These are phyloP conservation scores for Myotis lucifugus DNA, from an alignment of 2,113 vertebrate genomes.

Conservation along the genomic window DNA sequence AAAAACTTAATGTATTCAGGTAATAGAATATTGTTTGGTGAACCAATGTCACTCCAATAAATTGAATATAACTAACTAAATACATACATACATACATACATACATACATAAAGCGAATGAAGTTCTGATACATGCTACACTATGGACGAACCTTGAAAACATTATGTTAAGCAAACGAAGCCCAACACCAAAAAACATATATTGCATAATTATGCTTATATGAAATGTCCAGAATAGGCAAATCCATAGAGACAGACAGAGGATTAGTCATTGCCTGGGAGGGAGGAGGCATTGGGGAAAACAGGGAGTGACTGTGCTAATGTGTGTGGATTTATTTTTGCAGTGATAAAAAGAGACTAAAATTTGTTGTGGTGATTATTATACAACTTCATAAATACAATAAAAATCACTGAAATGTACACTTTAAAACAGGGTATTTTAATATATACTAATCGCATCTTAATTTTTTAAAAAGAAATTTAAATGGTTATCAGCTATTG, in stretches of 20 bases:
- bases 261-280: background rate
- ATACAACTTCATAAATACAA: background rate
- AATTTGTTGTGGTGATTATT: background rate
- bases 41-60: background rate
- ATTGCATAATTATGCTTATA: background rate
- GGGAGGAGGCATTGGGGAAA: background rate
- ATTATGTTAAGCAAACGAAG: slow-evolving; percentile 20
- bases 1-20: background rate
- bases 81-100: no score
- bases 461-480: background rate
- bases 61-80: background rate
- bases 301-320: background rate
- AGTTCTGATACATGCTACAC: background rate
- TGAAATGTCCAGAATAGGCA: background rate
- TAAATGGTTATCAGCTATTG: background rate
- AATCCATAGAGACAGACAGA: background rate
- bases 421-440: background rate
- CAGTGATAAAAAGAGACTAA: slow-evolving; percentile 10
- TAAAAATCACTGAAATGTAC: background rate
- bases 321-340: background rate
- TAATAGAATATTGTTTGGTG: background rate
- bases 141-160: background rate
- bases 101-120: slow-evolving; percentile 17
- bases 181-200: background rate
- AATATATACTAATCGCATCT: background rate